Base-by-base conservation (phyloP, 23 tunicate genomes). In the Clavelina lepadiformis region DNA sequence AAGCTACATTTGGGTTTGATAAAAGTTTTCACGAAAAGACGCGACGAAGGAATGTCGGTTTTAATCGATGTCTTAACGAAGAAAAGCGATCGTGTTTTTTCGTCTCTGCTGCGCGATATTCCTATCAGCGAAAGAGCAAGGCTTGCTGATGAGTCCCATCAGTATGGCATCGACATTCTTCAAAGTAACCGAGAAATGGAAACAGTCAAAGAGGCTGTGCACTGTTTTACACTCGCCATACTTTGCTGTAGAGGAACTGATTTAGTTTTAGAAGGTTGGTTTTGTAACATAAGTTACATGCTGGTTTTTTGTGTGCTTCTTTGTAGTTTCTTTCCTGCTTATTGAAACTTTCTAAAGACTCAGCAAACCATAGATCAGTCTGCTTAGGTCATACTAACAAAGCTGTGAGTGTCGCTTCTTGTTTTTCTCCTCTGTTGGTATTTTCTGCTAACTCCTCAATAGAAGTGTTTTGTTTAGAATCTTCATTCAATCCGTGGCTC, bases 1-100 rank as follows among this genome's bases (percentile, higher is more conserved):
- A 71, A 72, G 35, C 70, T 86, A 6, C 95, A 86, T 32, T 80
- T 86, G 22, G 95, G 95, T 54, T 38, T 86, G 44, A 70, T 86
- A 55, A 66, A 73, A 44, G 65, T 86, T 27, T 71, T 86, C 57
- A 86, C 83, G 7, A 72, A 66, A 33, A 69, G 79, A 3, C 65
- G 61, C 5, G 85, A 78, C 23, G 83, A 77, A 56, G 95, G 95
- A 46, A 71, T 86, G 80, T 22, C 64, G 20, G 54, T 56, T 2
- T 46, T 86, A 56, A 66, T 78, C 4, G 83, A 78, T 46, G 80
- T 86, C 0, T 41, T 84, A 0, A 7, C 68, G 6, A 33, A 27
- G 2, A 76, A 71, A 51, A 80, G 85, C 30, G 95, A 86, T 38
- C 70, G 79, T 5, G 65, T 65, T 21, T 59, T 86, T 13, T 64